Conservation (phyloP, 1,140 invertebrate species). For the Chelonus insularis region DNA sequence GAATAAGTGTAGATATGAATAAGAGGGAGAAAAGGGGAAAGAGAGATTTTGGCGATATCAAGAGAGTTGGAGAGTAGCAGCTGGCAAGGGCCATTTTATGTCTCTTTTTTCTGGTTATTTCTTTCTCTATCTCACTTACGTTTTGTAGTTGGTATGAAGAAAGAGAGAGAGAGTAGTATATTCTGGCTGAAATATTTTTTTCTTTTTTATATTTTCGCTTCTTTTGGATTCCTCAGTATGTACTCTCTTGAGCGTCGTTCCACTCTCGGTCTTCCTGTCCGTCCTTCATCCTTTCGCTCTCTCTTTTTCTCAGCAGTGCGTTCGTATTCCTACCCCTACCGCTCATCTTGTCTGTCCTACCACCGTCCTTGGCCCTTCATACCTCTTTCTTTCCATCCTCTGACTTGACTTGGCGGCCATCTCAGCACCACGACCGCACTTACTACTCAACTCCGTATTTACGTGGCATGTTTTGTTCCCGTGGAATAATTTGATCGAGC, state of each 20-base stretch:
- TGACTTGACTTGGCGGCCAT: conserved; percentile 20
- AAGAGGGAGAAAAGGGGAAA: neutral
- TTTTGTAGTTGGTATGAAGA: neutral
- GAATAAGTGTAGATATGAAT: neutral
- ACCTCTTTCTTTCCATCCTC: conserved; percentile 8
- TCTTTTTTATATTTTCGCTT: conserved; percentile 16
- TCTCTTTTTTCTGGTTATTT: conserved; percentile 4
- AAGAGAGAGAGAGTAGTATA: too few species aligned
- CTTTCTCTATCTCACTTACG: conserved; percentile 1
- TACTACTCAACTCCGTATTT: conserved; percentile 13
- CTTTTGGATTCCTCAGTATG: conserved; percentile 12
- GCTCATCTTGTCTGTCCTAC: conserved; percentile 9
- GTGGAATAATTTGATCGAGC: conserved; percentile 45
- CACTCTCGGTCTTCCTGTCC: neutral
- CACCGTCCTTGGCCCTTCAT: conserved; percentile 34
- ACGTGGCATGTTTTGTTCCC: conserved; percentile 39
- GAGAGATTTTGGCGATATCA: conserved; percentile 9
- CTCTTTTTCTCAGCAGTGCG: neutral
- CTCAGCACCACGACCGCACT: conserved; percentile 14
- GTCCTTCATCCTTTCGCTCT: conserved; percentile 3
- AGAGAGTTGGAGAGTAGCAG: conserved; percentile 2
- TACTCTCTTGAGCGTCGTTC: neutral
- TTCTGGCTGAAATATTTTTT: neutral
- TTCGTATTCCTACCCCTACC: neutral
- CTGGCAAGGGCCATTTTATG: conserved; percentile 7